Evolutionary conservation across 2,888 invertebrate genomes (phyloP), one percentile per base, ranked within the genome.

Genomic region (Sesia apiformis): DNA sequence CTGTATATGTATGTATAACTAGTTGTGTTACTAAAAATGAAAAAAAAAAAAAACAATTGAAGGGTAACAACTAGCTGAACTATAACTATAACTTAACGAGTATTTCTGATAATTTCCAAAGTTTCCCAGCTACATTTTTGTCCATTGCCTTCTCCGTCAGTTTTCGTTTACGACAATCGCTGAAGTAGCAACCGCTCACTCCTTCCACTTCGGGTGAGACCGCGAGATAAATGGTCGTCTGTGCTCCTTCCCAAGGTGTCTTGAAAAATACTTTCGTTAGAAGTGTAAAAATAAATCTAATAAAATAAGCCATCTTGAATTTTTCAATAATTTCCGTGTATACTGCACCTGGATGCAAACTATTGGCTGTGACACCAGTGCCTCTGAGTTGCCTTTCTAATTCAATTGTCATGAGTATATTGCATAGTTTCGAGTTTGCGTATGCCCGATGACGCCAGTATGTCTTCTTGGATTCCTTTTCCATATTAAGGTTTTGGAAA

Each of bases 321-420:
- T 8, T 39, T 7, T 7, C 7, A 40, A 94, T 94, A 51, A 94
- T 94, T 46, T 93, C 94, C 1, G 93, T 92, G 74, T 93, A 92
- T 57, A 94, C 93, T 84, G 94, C 90, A 39, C 95, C 95, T 0
- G 95, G 95, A 84, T 95, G 95, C 52, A 95, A 80, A 63, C 93
- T 94, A 70, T 95, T 95, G 0, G 91, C 94, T 0, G 93, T 93
- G 0, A 95, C 91, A 39, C 91, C 91, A 52, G 67, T 63, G 42
- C 64, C 70, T 54, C 61, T 53, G 39, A 70, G 56, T 40, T 62
- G 62, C 39, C 65, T 60, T 2, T 68, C 65, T n/a, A 75, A 63
- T 57, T 72, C 67, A 49, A 67, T 67, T 8, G 70, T 61, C 40
- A 66, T 66, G 6, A 72, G 58, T 38, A 72, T 61, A 52, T 74